Conservation (phyloP, 1,140 invertebrate species). For the Babylonia areolata region DNA sequence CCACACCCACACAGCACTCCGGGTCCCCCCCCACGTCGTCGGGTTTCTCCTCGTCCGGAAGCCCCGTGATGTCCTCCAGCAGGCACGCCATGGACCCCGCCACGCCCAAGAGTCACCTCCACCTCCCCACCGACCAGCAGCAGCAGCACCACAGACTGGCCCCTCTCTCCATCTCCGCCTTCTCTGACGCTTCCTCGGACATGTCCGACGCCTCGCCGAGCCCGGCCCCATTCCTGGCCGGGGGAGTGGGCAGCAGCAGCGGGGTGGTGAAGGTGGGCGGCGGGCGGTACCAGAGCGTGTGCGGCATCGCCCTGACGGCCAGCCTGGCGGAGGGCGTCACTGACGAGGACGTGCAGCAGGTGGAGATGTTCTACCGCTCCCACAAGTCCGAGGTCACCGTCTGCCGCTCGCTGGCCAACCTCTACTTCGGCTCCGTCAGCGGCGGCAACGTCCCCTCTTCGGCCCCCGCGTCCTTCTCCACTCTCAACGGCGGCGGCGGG, state of each 20-base stretch:
- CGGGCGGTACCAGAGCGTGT: background rate
- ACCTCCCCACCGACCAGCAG: background rate
- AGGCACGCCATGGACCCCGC: background rate
- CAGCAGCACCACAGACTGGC: background rate
- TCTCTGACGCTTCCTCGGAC: slow-evolving; percentile 51
- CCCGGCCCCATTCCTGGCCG: slow-evolving; percentile 21
- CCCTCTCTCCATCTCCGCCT: slow-evolving; percentile 28
- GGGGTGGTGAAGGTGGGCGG: background rate
- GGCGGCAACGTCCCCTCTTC: too few species aligned
- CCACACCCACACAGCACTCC: too few species aligned
- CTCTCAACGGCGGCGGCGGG: slow-evolving; percentile 45
- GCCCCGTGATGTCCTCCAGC: too few species aligned
- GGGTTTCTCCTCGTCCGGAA: background rate
- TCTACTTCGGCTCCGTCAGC: slow-evolving; percentile 79
- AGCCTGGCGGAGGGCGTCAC: slow-evolving; percentile 76
- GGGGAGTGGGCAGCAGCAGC: background rate
- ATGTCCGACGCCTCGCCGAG: slow-evolving; percentile 48
- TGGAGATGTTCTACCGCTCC: slow-evolving; percentile 87
- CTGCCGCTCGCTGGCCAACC: slow-evolving; percentile 86
- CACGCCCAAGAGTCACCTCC: background rate
- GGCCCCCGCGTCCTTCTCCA: slow-evolving; percentile 56
- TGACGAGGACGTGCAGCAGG: slow-evolving; percentile 84
- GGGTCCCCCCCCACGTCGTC: background rate
- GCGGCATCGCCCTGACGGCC: slow-evolving; percentile 20
- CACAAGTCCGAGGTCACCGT: slow-evolving; percentile 88